phyloP scores from a whole-genome alignment of 2,113 vertebrate genomes.

The Actinemys pallida region DNA sequence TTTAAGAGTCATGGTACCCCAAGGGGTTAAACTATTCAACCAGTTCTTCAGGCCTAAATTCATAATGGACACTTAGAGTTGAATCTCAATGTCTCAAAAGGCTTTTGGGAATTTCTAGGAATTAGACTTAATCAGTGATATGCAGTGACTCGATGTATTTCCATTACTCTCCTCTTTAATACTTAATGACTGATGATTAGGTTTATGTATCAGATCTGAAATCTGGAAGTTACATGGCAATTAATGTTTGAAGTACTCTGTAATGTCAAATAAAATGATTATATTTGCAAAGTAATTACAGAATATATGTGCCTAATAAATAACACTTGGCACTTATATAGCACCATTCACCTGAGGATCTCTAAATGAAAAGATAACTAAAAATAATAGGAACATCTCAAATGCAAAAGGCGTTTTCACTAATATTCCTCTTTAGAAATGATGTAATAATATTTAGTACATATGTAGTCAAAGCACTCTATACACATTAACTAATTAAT shows the following conservation, averaged over 20 bases:
- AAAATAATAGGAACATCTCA: not conserved
- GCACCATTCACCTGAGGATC: conserved; percentile 32
- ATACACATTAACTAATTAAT: rapidly evolving
- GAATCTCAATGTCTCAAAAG: not conserved
- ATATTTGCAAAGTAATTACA: conserved; percentile 54
- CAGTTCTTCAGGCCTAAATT: not conserved
- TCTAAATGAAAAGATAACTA: not conserved
- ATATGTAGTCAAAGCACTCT: rapidly evolving
- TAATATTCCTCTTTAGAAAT: not conserved
- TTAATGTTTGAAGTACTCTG: conserved; percentile 64
- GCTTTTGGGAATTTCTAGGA: conserved; percentile 38
- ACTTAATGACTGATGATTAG: conserved; percentile 69
- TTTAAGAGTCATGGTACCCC: not conserved
- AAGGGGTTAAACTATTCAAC: rapidly evolving
- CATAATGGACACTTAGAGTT: conserved; percentile 10
- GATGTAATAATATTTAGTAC: not conserved
- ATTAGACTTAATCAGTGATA: conserved; percentile 54
- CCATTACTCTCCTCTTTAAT: conserved; percentile 67
- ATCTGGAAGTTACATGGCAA: conserved; percentile 65
- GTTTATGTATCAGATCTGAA: conserved; percentile 68
- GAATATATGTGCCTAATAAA: conserved; percentile 53
- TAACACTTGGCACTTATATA: not conserved
- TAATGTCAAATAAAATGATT: conserved; percentile 63
- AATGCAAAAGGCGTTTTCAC: not conserved
- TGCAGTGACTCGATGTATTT: conserved; percentile 69